A percentile compares a stretch with the other conserved stretches of the same genome.
phyloP scores from a whole-genome alignment of 2,113 vertebrate species.

The Catharus fuscescens region DNA sequence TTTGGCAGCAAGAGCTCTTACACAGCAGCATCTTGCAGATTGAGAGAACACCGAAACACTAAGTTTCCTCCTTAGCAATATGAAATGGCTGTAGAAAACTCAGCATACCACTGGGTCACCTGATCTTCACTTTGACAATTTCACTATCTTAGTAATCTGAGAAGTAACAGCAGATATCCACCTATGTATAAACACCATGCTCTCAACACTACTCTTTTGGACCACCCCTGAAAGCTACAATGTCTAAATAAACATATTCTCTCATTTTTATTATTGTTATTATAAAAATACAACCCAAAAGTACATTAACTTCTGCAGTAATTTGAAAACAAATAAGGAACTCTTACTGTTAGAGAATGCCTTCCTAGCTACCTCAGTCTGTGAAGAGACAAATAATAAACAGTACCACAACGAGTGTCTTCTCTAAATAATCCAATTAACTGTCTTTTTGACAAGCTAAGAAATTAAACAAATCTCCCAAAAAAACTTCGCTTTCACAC shows the following conservation, averaged over 20 bases:
- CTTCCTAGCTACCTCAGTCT: neutral
- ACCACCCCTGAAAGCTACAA: neutral
- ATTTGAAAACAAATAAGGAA: neutral
- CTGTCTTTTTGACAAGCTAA: neutral
- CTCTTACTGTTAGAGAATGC: neutral
- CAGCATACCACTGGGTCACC: neutral
- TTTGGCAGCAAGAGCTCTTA: neutral
- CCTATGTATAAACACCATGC: fast-evolving
- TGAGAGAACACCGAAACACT: neutral
- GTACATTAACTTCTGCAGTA: fast-evolving
- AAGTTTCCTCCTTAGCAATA: neutral
- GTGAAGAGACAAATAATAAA: neutral
- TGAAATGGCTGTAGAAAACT: neutral
- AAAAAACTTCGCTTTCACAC: neutral
- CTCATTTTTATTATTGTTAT: neutral
- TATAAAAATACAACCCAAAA: neutral
- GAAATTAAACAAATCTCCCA: neutral
- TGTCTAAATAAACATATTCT: neutral
- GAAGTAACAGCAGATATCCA: neutral
- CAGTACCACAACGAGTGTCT: neutral
- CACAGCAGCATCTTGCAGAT: neutral
- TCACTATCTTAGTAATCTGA: neutral
- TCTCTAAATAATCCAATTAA: neutral
- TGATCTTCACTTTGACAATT: neutral
- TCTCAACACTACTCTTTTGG: neutral